Evolutionary conservation across 2,888 invertebrate genomes (phyloP).

Genomic region (Ditula angustiorana): DNA sequence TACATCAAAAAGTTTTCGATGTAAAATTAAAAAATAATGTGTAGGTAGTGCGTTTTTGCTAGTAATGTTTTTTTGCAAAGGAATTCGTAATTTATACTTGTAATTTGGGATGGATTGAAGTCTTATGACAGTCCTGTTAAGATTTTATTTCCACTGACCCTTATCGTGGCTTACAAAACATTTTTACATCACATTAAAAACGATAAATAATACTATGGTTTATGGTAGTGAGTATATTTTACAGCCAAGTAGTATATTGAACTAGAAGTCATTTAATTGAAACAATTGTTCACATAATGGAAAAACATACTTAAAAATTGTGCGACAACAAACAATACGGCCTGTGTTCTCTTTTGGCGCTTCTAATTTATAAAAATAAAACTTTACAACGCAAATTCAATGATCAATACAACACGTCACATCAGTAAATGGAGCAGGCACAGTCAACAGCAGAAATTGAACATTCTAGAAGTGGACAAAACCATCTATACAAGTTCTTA

Average conservation of each 20-base stretch:
- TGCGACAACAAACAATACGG: slow-evolving; percentile 1
- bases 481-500: too few relatives aligned
- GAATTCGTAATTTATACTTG: slow-evolving; percentile 7
- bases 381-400: too few relatives aligned
- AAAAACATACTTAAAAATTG: neutral
- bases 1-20: slow-evolving; percentile 83
- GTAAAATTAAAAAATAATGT: slow-evolving; percentile 78
- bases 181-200: slow-evolving; percentile 12
- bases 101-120: slow-evolving; percentile 8
- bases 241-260: slow-evolving; percentile 56
- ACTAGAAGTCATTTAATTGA: slow-evolving; percentile 7
- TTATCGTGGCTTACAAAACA: neutral
- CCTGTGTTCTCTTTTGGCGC: neutral
- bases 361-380: neutral
- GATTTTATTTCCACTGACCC: slow-evolving; percentile 11
- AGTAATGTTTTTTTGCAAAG: slow-evolving; percentile 38
- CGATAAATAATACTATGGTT: slow-evolving; percentile 40
- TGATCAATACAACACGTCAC: too few relatives aligned
- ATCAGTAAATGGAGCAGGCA: too few relatives aligned
- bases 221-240: slow-evolving; percentile 49
- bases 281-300: neutral
- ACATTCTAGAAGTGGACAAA: too few relatives aligned
- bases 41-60: slow-evolving; percentile 57
- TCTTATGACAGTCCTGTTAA: neutral
- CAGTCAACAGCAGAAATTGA: too few relatives aligned